These are phyloP conservation scores for Trematomus bernacchii DNA, from an alignment of 2,797 vertebrate species.

Conservation along the genomic window DNA sequence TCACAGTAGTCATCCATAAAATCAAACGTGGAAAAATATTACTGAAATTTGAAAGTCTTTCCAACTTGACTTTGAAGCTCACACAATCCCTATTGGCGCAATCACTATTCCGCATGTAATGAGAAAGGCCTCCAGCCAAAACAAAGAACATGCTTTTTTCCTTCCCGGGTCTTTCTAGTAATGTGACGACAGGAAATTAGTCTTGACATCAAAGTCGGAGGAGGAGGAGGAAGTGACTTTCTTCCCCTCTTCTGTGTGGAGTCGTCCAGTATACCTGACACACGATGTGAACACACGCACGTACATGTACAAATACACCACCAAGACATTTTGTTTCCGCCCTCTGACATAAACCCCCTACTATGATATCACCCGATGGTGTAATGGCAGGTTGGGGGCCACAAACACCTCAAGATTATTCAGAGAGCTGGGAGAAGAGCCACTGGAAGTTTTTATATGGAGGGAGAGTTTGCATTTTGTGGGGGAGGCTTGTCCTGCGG, in stretches of 20 bases:
- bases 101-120: conserved; percentile 65
- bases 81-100: conserved; percentile 58
- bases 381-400: conserved; percentile 51
- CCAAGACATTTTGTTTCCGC: conserved; percentile 24
- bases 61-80: conserved; percentile 60
- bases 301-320: conserved; percentile 13
- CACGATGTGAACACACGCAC: conserved; percentile 32
- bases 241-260: conserved; percentile 51
- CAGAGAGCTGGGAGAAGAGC: conserved; percentile 35
- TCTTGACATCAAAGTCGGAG: conserved; percentile 74
- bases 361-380: conserved; percentile 49
- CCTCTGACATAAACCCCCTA: conserved; percentile 22
- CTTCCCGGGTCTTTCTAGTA: conserved; percentile 61
- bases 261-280: conserved; percentile 70
- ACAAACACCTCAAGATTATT: conserved; percentile 41
- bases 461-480: conserved; percentile 52
- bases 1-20: conserved; percentile 62
- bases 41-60: conserved; percentile 48
- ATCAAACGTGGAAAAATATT: conserved; percentile 56
- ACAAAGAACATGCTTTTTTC: conserved; percentile 60
- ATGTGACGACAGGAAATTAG: conserved; percentile 78
- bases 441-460: conserved; percentile 41
- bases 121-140: conserved; percentile 71
- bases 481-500: conserved; percentile 53
- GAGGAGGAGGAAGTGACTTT: conserved; percentile 77